Evolutionary conservation across 2,888 invertebrate genomes (phyloP), one percentile per base, ranked within the genome.

Genomic region (Polydrusus tereticollis): DNA sequence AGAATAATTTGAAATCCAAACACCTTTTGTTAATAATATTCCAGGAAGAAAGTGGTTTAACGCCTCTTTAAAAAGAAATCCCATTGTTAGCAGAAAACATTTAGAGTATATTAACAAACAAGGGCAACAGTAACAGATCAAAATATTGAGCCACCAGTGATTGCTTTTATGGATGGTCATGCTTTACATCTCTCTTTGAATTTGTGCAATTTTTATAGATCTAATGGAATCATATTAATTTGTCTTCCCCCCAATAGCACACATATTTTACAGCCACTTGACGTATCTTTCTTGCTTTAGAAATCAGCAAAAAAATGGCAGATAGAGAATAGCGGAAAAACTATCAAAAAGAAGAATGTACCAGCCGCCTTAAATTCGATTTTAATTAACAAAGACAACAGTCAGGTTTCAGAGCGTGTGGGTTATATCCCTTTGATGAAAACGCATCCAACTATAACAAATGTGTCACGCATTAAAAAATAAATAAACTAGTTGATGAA

Each of bases 141-240:
- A 43, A n/a, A 23, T 21, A 72, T 72, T 38, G 18, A 16, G 1
- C 23, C 18, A 33, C 68, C 57, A 63, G 58, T 72, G 6, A 68
- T 68, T 47, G 43, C 62, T 10, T 68, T 67, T 29, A 47, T 68
- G 45, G 67, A 68, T 63, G 68, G 63, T 10, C 69, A 73, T 21
- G 45, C 60, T 8, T 73, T 65, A 4, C 69, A 73, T 47, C 36
- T 67, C 16, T 59, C 63, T 65, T 58, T 72, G 33, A 26, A 68
- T 41, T 57, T 72, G 18, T 68, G 68, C 41, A 50, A 57, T 21
- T 52, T 72, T n/a, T 68, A 68, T 43, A 43, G 63, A 3, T 26
- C 26, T 26, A 26, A 26, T 26, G 26, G 26, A 26, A 26, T 26
- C 26, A 26, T 26, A 26, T 26, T 26, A 26, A 26, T 26, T 26